Evolutionary conservation across 2,888 invertebrate species (phyloP), one percentile per base, ranked within the genome.

Genomic region (Baccha elongata): DNA sequence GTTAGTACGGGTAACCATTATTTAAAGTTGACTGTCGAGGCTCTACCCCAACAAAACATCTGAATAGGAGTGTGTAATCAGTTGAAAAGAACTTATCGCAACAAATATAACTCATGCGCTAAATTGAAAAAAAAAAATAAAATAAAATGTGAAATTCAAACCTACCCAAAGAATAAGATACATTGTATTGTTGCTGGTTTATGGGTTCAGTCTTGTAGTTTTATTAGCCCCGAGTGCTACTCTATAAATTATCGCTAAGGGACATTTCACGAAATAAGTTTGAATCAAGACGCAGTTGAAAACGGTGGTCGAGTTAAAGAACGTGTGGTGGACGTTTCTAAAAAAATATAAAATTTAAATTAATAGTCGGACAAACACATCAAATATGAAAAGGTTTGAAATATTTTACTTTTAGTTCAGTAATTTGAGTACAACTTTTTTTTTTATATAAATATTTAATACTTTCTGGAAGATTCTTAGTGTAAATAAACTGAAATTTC

Each of bases 41-140:
- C 48, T 40, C 69, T 76, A 60, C 69, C 53, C 68, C 68, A 75
- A 60, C n/a, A n/a, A n/a, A n/a, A n/a, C 62, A 65, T 67, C 48
- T 19, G 17, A 19, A 21, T 42, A 26, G 23, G 37, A 67, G 50
- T 44, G 50, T 52, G 29, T 62, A 62, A 76, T 76, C 76, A 76
- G 69, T 68, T 37, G 35, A 52, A 42, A 17, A 46, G 60, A 46
- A 37, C 69, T 76, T 76, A 69, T 76, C 62, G 46, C 53, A 46
- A 46, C 29, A 74, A 50, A 58, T 55, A 55, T 37, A 58, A 23
- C 15, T 37, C 15, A 23, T 37, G 15, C 10, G 7, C n/a, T n/a
- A 29, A 17, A 60, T 11, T 3, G 8, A n/a, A 15, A 40, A 37
- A 37, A 37, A 23, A 40, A 55, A 40, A 23, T n/a, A 10, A 46